Evolutionary conservation across 1,140 invertebrate genomes (phyloP), one percentile per base, ranked within the genome.

Genomic region (Tetramorium parvispinum): DNA sequence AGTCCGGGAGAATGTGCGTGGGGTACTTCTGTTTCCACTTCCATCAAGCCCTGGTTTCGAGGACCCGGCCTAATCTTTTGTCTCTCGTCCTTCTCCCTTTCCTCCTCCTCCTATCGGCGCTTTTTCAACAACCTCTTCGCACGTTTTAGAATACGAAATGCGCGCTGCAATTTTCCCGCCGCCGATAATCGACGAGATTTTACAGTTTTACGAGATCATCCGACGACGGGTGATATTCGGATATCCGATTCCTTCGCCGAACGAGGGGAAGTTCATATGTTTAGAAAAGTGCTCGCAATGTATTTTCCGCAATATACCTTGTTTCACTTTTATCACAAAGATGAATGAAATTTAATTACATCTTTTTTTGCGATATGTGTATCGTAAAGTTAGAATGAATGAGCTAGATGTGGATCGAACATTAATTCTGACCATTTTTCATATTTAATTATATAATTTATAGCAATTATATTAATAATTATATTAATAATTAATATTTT

Each of bases 61-160:
- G 90, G 85, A 85, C 63, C 83, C 46, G 85, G 86, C 76, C 88
- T 92, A 91, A 93, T 93, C 93, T 93, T 93, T 93, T 93, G 92
- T 93, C 91, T 92, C 88, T n/a, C 8, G 3, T 65, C 11, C 57
- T 21, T n/a, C 21, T 21, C 21, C 13, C n/a, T 16, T 88, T 92
- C 85, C 81, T 88, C 63, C 81, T 66, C 86, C 85, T 86, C 40
- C 88, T 92, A 88, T 90, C 77, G 87, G 27, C 57, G 63, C 82
- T 88, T 91, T 87, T 87, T 87, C 75, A 78, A 90, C 78, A 55
- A 86, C 79, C 63, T 89, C 83, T 86, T 87, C 61, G 88, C 85
- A 49, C 79, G 79, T 87, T 18, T 37, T 86, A 61, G 85, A 87
- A 87, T 88, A 65, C 61, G 43, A 75, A 85, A 65, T 78, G 63